These are phyloP conservation scores for Drosophila tripunctata DNA, from an alignment of 2,888 invertebrate species.

Conservation along the genomic window DNA sequence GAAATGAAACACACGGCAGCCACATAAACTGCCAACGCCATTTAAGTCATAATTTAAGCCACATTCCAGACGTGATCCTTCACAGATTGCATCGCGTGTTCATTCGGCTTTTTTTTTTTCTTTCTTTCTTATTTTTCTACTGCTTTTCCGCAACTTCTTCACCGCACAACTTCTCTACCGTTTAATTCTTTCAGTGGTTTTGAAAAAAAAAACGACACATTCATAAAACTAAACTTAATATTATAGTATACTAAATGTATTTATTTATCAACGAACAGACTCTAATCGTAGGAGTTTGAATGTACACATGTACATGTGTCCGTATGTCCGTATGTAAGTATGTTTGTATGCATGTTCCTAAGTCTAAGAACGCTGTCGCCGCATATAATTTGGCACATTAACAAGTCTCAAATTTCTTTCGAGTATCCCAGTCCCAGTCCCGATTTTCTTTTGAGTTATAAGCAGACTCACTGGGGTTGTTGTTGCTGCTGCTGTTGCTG, in stretches of 20 bases:
- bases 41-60: slow-evolving; percentile 80
- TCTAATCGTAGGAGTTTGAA: slow-evolving; percentile 11
- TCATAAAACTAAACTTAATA: no score
- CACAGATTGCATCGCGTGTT: slow-evolving; percentile 79
- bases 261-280: no score
- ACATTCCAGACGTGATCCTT: slow-evolving; percentile 79
- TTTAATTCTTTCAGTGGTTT: no score
- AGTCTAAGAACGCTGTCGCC: slow-evolving; percentile 61
- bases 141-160: slow-evolving; percentile 21
- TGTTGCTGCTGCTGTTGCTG: slow-evolving; percentile 17
- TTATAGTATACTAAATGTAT: no score
- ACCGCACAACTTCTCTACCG: no score
- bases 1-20: slow-evolving; percentile 67
- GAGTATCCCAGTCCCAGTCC: slow-evolving; percentile 37
- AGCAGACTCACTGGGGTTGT: slow-evolving; percentile 33
- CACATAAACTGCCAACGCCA: slow-evolving; percentile 80
- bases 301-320: no score
- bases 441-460: background rate
- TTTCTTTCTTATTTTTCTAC: slow-evolving; percentile 13
- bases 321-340: no score
- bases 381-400: slow-evolving; percentile 72
- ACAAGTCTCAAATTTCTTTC: slow-evolving; percentile 77
- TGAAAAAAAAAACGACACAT: no score
- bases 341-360: no score
- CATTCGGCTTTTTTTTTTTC: slow-evolving; percentile 25